Conservation (phyloP, 2,797 vertebrate genomes). For the Nyctalus aviator region DNA sequence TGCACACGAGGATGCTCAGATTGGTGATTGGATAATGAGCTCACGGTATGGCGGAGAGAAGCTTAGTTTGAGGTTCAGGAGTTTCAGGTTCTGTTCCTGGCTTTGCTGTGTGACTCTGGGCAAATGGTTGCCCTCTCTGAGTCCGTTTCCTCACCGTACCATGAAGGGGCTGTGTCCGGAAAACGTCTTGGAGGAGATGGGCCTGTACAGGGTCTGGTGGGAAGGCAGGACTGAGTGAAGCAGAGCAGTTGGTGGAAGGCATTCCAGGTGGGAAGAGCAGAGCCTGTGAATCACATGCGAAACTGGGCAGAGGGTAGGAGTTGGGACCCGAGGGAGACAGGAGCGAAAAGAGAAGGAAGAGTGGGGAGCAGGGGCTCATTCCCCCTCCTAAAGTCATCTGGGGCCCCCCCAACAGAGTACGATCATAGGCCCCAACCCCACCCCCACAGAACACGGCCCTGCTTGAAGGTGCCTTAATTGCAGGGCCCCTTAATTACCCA, state of each 20-base stretch:
- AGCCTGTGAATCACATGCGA: neutral
- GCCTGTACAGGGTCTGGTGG: neutral
- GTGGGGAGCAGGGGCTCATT: neutral
- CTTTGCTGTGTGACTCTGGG: neutral
- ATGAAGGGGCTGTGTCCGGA: neutral
- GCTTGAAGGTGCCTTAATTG: constrained; percentile 38
- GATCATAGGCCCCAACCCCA: neutral
- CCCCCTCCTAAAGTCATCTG: neutral
- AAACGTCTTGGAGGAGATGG: neutral
- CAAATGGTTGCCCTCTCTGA: neutral
- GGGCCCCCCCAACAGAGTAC: neutral
- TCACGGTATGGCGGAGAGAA: neutral
- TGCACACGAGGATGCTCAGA: neutral
- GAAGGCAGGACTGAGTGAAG: neutral
- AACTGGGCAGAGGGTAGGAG: neutral
- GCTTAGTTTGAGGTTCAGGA: neutral
- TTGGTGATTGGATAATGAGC: neutral
- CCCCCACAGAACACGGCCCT: neutral
- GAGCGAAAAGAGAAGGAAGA: neutral
- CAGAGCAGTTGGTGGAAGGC: neutral
- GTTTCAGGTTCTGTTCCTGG: neutral
- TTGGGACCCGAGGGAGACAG: neutral
- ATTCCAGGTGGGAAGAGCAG: neutral
- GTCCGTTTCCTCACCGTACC: neutral
- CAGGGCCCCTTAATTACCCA: constrained; percentile 39